Percentiles rank a stretch among this genome's conserved stretches.
phyloP scores from a whole-genome alignment of 1,140 invertebrate species.

The Eubasilissa regina region DNA sequence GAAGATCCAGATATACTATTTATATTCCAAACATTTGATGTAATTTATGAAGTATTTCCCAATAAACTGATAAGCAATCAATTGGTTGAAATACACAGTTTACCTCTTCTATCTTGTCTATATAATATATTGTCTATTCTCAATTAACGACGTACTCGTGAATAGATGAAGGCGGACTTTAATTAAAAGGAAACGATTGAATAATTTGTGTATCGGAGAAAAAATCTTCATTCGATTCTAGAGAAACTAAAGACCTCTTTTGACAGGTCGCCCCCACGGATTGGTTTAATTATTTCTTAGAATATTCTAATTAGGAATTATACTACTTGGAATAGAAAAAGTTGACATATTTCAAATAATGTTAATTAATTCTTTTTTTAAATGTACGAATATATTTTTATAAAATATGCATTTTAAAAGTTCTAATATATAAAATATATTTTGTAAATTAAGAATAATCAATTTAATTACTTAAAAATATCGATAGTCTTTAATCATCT shows the following conservation, averaged over 20 bases:
- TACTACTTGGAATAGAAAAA: no score
- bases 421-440: no score
- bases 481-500: no score
- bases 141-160: not conserved
- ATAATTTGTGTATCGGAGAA: conserved; percentile 20
- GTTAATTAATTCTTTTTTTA: no score
- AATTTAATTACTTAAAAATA: no score
- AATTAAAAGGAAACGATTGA: conserved; percentile 31
- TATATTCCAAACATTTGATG: conserved; percentile 1
- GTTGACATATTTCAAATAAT: no score
- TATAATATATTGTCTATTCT: conserved; percentile 1
- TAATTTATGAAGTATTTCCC: conserved; percentile 25
- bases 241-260: not conserved
- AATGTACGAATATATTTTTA: no score
- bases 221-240: conserved; percentile 8
- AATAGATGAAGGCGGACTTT: conserved; percentile 9
- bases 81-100: conserved; percentile 21
- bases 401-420: no score
- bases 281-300: not conserved
- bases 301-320: not conserved
- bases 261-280: not conserved
- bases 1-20: conserved; percentile 12
- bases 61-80: conserved; percentile 19
- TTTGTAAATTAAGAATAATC: no score
- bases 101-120: conserved; percentile 7